phyloP scores from a whole-genome alignment of 2,113 vertebrate species.

The Hippocampus mohnikei region DNA sequence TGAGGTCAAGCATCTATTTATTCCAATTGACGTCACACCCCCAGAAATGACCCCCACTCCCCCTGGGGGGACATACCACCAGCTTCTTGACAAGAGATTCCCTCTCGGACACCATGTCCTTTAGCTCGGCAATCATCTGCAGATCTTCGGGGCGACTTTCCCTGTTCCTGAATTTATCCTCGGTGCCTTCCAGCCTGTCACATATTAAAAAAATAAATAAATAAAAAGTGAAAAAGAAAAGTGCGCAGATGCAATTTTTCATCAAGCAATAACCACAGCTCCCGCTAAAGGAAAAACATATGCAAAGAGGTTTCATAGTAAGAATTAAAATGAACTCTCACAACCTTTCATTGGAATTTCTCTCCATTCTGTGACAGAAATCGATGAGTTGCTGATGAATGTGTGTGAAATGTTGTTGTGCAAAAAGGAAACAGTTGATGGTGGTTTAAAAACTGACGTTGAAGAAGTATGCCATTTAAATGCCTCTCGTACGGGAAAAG shows the following conservation, averaged over 20 bases:
- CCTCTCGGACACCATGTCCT: slow-evolving; percentile 92
- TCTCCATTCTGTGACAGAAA: slow-evolving; percentile 15
- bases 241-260: background rate
- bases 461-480: background rate
- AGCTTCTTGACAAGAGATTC: slow-evolving; percentile 96
- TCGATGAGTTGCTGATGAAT: slow-evolving; percentile 14
- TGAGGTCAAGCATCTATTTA: background rate
- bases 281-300: background rate
- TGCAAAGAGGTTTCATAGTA: background rate
- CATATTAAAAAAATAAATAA: background rate
- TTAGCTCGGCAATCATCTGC: slow-evolving; percentile 93
- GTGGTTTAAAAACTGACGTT: background rate
- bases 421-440: background rate
- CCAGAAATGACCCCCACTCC: background rate
- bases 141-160: slow-evolving; percentile 94
- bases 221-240: slow-evolving; percentile 3
- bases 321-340: slow-evolving; percentile 2
- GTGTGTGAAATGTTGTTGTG: slow-evolving; percentile 2
- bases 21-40: background rate
- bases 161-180: slow-evolving; percentile 92
- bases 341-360: slow-evolving; percentile 15
- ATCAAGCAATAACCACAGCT: background rate
- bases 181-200: slow-evolving; percentile 89
- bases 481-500: background rate
- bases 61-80: slow-evolving; percentile 78